Conservation (phyloP, 2,113 vertebrate genomes). For the Danionella cerebrum region DNA sequence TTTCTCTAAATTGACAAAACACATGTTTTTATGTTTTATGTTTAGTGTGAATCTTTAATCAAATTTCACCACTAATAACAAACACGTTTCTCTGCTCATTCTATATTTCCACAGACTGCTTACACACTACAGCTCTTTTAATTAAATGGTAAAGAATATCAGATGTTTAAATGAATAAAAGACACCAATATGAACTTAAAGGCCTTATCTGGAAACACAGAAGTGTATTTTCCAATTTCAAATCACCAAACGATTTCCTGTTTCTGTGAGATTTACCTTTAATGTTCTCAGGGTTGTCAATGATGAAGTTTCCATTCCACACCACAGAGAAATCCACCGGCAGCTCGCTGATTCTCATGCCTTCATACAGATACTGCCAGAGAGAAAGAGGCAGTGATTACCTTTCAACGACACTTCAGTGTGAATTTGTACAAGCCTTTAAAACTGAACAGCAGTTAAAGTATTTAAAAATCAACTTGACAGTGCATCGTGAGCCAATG, state of each 20-base stretch:
- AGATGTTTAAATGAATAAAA: no score
- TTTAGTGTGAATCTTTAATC: no score
- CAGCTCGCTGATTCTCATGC: conserved; percentile 90
- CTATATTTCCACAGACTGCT: no score
- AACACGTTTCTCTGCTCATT: no score
- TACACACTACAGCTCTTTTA: no score
- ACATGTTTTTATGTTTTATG: no score
- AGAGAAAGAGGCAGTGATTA: background rate
- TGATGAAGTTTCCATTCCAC: conserved; percentile 98
- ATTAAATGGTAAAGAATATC: no score
- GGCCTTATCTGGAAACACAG: no score
- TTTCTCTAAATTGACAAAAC: no score
- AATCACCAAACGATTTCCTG: background rate
- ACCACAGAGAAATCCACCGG: conserved; percentile 94
- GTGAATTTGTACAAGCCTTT: no score
- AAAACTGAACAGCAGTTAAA: background rate
- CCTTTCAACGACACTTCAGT: background rate
- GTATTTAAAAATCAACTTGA: background rate
- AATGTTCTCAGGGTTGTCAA: conserved; percentile 91
- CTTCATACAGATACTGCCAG: conserved; percentile 89
- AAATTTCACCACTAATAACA: no score
- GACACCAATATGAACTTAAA: no score
- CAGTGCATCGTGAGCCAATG: background rate
- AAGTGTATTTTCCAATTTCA: background rate
- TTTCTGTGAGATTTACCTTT: conserved; percentile 68